Evolutionary conservation across 2,888 invertebrate species (phyloP), one percentile per base, ranked within the genome.

Genomic region (Dermolepida albohirtum): DNA sequence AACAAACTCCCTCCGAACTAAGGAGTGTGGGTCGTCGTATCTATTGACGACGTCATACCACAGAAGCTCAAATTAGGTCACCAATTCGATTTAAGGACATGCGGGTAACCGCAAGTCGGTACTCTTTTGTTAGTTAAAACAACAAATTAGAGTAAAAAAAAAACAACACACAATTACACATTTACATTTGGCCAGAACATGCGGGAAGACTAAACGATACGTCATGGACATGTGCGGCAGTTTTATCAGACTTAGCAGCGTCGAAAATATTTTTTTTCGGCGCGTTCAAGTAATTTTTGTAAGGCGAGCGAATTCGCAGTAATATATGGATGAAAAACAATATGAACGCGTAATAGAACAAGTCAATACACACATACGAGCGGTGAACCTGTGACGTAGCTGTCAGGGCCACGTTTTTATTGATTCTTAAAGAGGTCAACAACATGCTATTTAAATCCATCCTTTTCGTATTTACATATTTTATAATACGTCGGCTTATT

Each of bases 391-490:
- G 55, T 40, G 40, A 41, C 40, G 34, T 34, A 8, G 55, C 43
- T 57, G 41, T 57, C 55, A 57, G 55, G 55, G 55, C 55, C 55
- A 57, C 41, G 41, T 57, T 22, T 57, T 57, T 57, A 57, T 57
- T 57, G 55, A 57, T 57, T 57, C 34, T 54, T 57, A 57, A 57
- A 57, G 55, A 57, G 55, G 55, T 57, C 55, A 57, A 57, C 55
- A 57, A 57, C 55, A 57, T 57, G 55, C 43, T 43, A 57, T 57
- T 57, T 57, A 57, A 57, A 57, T 57, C 41, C 34, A 34, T 43
- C 43, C 41, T 57, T 57, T 57, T 57, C 14, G 11, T 57, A 57
- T 57, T 57, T 57, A 57, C 55, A 57, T 57, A 57, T 57, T 57
- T 57, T 57, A 57, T 41, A 57, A 57, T 41, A 57, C 17, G 17